Base-by-base conservation (phyloP, 2,888 invertebrate genomes). In the Drosophila prolongata region DNA sequence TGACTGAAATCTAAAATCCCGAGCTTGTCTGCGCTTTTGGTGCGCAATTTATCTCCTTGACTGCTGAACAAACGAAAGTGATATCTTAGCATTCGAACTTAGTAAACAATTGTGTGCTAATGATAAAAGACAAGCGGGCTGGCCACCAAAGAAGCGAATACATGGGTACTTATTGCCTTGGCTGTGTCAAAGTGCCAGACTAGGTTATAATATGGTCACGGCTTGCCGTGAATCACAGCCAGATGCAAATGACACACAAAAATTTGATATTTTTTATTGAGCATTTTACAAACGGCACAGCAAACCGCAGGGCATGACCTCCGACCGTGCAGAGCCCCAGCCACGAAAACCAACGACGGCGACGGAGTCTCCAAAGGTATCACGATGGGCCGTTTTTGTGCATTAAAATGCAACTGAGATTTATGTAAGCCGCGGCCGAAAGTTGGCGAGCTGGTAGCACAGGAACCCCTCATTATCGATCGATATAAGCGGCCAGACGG, bases 221-320 rank as follows among this genome's bases (percentile, higher is more conserved):
- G 59, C 49, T 52, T 30, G 55, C 40, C 35, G 50, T 50, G 60
- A 55, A 67, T 69, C 57, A 58, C 56, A 54, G 58, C 59, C 62
- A 66, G 70, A 60, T 78, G 57, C 55, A 72, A 75, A 62, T 55
- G 59, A 66, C 66, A 66, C 40, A 70, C 53, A 72, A 71, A 71
- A 66, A 66, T 66, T 46, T 59, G 46, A 64, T 75, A 73, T 70
- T 64, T 79, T 87, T 87, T 83, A 79, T 79, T 85, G 77, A 75
- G 75, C 79, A 78, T 85, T 83, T 82, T 87, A 78, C 80, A 85
- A 87, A 77, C 83, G 75, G 85, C 74, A 75, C 78, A 87, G 78
- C 78, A 73, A 77, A 78, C 86, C 78, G 65, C 77, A 78, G 89
- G 89, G 84, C 80, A 78, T 77, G 83, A 82, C 77, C 87, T 87